Evolutionary conservation across 2,888 invertebrate genomes (phyloP).

Genomic region (Dendrolimus houi): DNA sequence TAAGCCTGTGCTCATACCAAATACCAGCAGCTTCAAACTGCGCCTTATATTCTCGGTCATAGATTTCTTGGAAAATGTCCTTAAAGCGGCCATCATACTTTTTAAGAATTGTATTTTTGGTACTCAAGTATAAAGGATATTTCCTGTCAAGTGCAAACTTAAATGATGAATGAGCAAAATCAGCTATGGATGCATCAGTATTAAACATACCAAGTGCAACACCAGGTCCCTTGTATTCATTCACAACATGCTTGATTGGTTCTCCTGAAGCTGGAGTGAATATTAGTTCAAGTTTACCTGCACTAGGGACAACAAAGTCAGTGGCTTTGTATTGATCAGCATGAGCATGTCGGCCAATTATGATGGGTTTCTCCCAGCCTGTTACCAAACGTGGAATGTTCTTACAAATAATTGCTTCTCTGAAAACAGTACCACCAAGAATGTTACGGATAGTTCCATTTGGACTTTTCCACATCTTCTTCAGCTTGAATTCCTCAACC

Average conservation of each 20-base stretch:
- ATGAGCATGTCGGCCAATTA: constrained; percentile 98
- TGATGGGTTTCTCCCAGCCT: constrained; percentile 97
- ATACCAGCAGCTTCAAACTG: constrained; percentile 90
- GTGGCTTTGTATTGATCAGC: constrained; percentile 98
- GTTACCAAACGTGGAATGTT: constrained; percentile 97
- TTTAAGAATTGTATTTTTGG: constrained; percentile 98
- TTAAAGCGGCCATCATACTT: constrained; percentile 97
- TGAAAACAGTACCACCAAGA: constrained; percentile 88
- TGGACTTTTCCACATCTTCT: constrained; percentile 94
- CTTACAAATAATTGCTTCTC: constrained; percentile 92
- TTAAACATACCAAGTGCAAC: constrained; percentile 97
- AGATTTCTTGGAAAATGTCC: constrained; percentile 97
- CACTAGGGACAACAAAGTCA: constrained; percentile 95
- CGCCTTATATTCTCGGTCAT: constrained; percentile 90
- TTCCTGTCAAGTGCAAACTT: constrained; percentile 90
- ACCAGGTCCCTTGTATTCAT: constrained; percentile 91
- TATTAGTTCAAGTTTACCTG: constrained; percentile 90
- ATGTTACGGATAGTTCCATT: constrained; percentile 94
- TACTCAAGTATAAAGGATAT: constrained; percentile 95
- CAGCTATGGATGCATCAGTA: constrained; percentile 94
- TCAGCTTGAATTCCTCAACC: constrained; percentile 92
- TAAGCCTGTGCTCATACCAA: constrained; percentile 98
- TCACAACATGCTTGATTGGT: constrained; percentile 83
- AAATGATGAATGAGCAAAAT: constrained; percentile 97
- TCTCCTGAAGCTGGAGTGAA: constrained; percentile 83